Evolutionary conservation across 2,797 vertebrate species (phyloP), one percentile per base, ranked within the genome.

Genomic region (Schizopygopsis malacanthus): DNA sequence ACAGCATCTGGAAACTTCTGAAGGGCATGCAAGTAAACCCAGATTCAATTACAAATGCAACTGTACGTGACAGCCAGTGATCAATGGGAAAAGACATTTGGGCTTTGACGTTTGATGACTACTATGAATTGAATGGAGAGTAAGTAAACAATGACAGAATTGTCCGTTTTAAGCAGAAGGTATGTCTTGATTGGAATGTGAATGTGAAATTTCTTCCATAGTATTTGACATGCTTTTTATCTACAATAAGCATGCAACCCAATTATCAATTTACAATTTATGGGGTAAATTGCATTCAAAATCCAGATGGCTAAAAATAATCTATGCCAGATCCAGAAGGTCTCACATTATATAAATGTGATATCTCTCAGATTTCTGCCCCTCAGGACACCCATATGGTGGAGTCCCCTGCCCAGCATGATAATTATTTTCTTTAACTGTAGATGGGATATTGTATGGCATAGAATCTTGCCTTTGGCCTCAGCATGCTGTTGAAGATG

Each of bases 321-420:
- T 6, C n/a, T 79, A 0, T 71, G 39, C 92, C 92, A 79, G 52
- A 92, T 84, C 81, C 43, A 50, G 43, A 72, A 78, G 71, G 87
- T 88, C 87, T 89, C 91, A 89, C 33, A 45, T 92, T 92, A 92
- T 85, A 75, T 93, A 45, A 93, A 94, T 87, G 65, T 18, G 6
- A 54, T 81, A 69, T 83, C 78, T 85, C 59, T 88, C 89, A 89
- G 56, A 84, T 39, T 65, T 79, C 6, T 15, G 84, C 71, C 43
- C 54, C 81, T 73, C 15, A 47, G n/a, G 79, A 87, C 87, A 84
- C 71, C 50, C 28, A 28, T 76, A 80, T 41, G 85, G 16, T 28
- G 75, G 75, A 15, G 28, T 28, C 39, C 47, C 22, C 50, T 82
- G 52, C 52, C 59, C 69, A 76, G 85, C 82, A 77, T 91, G 79